phyloP scores from a whole-genome alignment of 2,113 vertebrate genomes.

The Odocoileus hemionus region DNA sequence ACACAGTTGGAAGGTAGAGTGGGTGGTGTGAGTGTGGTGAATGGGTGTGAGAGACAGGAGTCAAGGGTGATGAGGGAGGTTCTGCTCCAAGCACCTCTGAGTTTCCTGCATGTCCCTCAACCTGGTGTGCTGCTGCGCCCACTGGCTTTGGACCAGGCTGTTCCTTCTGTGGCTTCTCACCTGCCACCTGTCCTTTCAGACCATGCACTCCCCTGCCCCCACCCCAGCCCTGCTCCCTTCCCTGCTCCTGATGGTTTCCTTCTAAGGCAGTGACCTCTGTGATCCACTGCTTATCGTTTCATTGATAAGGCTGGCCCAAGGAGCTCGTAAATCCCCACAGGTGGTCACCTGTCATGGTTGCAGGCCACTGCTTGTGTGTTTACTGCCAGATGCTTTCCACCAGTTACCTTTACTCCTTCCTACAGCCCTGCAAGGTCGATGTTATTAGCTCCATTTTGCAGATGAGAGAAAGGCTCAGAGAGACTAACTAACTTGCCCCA shows the following conservation, averaged over 20 bases:
- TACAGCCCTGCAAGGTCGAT: neutral
- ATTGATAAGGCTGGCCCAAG: neutral
- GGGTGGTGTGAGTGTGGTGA: neutral
- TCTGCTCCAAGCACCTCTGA: rapidly evolving
- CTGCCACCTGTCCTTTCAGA: neutral
- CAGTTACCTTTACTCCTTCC: neutral
- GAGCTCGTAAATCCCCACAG: neutral
- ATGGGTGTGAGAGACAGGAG: neutral
- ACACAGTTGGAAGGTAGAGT: rapidly evolving
- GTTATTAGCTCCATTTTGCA: neutral
- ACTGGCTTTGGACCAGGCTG: neutral
- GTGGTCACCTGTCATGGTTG: neutral
- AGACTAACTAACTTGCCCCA: neutral
- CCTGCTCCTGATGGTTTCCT: neutral
- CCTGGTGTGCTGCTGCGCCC: rapidly evolving
- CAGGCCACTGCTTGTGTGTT: neutral
- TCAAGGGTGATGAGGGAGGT: rapidly evolving
- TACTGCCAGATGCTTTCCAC: neutral
- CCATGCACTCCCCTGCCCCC: neutral
- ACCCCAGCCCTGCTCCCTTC: neutral
- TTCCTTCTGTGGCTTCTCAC: neutral
- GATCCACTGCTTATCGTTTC: neutral
- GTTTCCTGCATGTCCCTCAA: neutral
- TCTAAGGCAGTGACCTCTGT: neutral
- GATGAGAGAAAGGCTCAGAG: neutral